These are phyloP conservation scores for Callithrix jacchus DNA, from an alignment of 2,113 vertebrate species.

Conservation along the genomic window DNA sequence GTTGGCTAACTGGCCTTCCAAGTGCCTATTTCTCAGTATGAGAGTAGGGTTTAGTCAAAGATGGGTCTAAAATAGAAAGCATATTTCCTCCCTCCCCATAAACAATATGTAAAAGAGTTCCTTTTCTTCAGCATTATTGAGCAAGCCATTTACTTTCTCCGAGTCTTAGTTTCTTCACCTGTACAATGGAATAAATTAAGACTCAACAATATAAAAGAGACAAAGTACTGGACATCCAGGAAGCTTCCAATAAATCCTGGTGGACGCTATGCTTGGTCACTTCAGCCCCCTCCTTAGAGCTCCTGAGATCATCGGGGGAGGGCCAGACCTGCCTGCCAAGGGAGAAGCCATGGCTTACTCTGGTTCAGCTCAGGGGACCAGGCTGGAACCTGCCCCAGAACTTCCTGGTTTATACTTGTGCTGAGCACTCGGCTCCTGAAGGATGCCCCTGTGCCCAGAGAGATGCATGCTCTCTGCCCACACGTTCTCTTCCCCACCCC, in stretches of 20 bases:
- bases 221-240: not conserved
- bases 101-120: not conserved
- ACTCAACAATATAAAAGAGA: not conserved
- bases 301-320: not conserved
- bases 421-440: not conserved
- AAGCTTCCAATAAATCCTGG: not conserved
- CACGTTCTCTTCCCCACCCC: too few species aligned
- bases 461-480: accelerated
- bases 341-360: too few species aligned
- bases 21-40: not conserved
- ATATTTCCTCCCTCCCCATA: not conserved
- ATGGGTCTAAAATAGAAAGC: not conserved
- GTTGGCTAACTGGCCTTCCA: not conserved
- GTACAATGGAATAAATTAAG: too few species aligned
- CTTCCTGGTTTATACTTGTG: not conserved
- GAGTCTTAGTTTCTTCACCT: not conserved
- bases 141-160: not conserved
- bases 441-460: not conserved
- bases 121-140: not conserved
- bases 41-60: not conserved
- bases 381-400: not conserved
- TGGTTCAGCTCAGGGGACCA: not conserved
- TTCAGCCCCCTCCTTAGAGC: not conserved
- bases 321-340: not conserved
- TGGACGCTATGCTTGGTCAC: too few species aligned